These are phyloP conservation scores for Parauchenoglanis ngamensis DNA, from an alignment of 2,797 vertebrate genomes.

Conservation along the genomic window DNA sequence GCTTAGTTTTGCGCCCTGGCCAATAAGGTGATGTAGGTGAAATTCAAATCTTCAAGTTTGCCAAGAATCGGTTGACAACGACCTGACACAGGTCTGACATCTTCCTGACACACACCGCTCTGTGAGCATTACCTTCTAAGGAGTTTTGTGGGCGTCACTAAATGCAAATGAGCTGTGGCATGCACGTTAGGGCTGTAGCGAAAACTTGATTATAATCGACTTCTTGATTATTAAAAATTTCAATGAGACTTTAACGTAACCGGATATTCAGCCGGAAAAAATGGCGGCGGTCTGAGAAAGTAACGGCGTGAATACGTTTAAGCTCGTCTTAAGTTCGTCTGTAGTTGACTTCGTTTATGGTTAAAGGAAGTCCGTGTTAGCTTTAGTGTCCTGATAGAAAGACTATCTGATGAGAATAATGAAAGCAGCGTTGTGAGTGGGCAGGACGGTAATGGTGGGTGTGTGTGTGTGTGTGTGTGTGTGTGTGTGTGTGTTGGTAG, in stretches of 20 bases:
- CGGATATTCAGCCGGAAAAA: no score
- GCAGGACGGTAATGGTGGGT: no score
- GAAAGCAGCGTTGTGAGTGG: background rate
- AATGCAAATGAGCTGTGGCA: background rate
- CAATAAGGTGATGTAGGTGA: no score
- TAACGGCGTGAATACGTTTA: no score
- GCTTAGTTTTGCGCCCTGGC: no score
- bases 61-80: no score
- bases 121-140: background rate
- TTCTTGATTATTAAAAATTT: no score
- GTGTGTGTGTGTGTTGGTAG: conserved; percentile 52
- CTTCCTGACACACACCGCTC: background rate
- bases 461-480: no score
- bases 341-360: background rate
- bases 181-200: background rate
- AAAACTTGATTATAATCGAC: background rate
- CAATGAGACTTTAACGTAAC: no score
- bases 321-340: background rate
- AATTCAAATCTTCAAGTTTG: no score
- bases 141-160: background rate
- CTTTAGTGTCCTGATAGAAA: background rate
- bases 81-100: no score
- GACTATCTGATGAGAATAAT: background rate
- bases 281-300: no score
- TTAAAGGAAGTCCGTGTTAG: background rate